Conservation (phyloP, 2,113 vertebrate species). For the Galeopterus variegatus region DNA sequence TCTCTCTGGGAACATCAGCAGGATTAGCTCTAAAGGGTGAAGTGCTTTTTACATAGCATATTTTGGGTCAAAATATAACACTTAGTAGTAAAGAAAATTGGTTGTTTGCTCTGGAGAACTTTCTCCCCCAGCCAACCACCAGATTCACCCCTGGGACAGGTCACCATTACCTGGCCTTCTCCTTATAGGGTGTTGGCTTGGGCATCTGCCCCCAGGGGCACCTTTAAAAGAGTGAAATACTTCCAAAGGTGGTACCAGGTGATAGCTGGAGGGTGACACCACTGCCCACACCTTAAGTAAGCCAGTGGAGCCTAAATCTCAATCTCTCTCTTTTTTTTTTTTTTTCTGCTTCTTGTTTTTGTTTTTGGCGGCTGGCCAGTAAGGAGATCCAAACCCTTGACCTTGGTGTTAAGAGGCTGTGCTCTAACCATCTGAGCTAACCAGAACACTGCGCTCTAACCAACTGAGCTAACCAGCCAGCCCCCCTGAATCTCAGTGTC, state of each 20-base stretch:
- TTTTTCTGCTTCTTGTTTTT: too few species aligned
- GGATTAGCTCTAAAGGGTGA: not conserved
- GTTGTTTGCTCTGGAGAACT: not conserved
- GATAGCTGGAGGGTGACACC: not conserved
- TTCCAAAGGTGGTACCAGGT: not conserved
- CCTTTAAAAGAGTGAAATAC: slow-evolving; percentile 37
- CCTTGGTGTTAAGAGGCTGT: too few species aligned
- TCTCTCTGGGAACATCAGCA: slow-evolving; percentile 18
- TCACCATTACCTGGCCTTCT: not conserved
- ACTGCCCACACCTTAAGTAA: not conserved
- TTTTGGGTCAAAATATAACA: slow-evolving; percentile 39
- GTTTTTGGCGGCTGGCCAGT: too few species aligned
- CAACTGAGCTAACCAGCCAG: too few species aligned
- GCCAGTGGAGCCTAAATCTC: not conserved
- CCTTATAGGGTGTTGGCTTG: not conserved
- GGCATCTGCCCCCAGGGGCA: not conserved
- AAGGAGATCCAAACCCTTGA: too few species aligned
- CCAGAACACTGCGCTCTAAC: too few species aligned
- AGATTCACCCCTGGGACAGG: not conserved
- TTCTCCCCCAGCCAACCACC: not conserved
- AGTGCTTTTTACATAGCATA: not conserved
- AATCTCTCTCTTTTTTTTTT: too few species aligned
- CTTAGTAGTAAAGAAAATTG: not conserved
- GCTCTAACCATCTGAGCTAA: too few species aligned
- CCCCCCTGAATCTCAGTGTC: not conserved